phyloP scores from a whole-genome alignment of 2,888 invertebrate species.

The Petrolisthes manimaculis region DNA sequence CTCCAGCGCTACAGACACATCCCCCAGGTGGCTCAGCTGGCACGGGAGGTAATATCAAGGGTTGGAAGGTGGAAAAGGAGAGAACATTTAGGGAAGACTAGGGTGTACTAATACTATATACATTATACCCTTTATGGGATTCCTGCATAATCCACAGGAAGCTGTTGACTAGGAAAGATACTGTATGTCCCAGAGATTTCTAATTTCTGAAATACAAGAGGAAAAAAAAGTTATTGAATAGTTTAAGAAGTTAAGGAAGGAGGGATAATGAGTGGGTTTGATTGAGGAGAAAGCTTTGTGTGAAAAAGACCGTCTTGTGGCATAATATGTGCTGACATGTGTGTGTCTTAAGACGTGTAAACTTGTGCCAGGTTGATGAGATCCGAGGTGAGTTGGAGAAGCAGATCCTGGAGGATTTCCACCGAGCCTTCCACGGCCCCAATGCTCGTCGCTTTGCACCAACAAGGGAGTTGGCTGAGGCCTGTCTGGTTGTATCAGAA shows the following conservation, averaged over 20 bases:
- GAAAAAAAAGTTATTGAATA: too few relatives aligned
- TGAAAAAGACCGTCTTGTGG: background rate
- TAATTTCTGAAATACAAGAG: too few relatives aligned
- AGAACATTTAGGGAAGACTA: too few relatives aligned
- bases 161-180: too few relatives aligned
- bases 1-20: conserved; percentile 92
- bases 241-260: too few relatives aligned
- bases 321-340: background rate
- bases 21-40: conserved; percentile 87
- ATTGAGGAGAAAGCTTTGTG: background rate
- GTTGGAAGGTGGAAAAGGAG: too few relatives aligned
- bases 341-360: background rate
- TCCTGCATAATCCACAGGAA: too few relatives aligned
- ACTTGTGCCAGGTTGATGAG: conserved; percentile 75
- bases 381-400: conserved; percentile 83
- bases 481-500: conserved; percentile 86
- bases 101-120: too few relatives aligned
- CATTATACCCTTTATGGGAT: too few relatives aligned
- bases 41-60: conserved; percentile 76
- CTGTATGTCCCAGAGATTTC: too few relatives aligned
- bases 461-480: conserved; percentile 80
- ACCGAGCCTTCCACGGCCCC: conserved; percentile 84
- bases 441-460: conserved; percentile 75
- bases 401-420: conserved; percentile 93
- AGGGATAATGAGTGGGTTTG: too few relatives aligned